phyloP scores from a whole-genome alignment of 1,140 invertebrate species.

The Pomacea maculata region DNA sequence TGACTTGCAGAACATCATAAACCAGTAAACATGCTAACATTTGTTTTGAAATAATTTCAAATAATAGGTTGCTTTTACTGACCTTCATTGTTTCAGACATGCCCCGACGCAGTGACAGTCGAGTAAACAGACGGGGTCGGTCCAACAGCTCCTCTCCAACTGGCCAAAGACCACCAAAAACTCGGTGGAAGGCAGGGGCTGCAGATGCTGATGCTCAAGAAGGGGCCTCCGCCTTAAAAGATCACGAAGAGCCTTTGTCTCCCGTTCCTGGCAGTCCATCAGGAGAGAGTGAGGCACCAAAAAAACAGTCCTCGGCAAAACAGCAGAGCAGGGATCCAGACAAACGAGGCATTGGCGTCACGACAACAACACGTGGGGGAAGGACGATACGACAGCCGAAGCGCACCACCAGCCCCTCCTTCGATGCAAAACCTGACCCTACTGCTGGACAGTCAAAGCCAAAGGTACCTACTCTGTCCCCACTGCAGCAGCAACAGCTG shows the following conservation, averaged over 20 bases:
- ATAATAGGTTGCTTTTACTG: no score
- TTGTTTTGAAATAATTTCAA: no score
- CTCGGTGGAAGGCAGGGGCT: conserved; percentile 10
- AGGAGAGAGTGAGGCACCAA: not conserved
- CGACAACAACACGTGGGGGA: conserved; percentile 27
- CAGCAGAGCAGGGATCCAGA: not conserved
- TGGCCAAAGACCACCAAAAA: conserved; percentile 12
- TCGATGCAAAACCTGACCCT: not conserved
- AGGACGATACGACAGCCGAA: conserved; percentile 26
- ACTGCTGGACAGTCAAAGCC: conserved; percentile 4
- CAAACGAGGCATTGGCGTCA: conserved; percentile 3
- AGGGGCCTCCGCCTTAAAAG: conserved; percentile 31
- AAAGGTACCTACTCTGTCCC: not conserved
- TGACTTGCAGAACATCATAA: no score
- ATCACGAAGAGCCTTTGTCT: conserved; percentile 24
- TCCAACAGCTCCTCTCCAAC: conserved; percentile 33
- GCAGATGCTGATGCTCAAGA: conserved; percentile 23
- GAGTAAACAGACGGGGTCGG: conserved; percentile 18
- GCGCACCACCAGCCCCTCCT: conserved; percentile 4
- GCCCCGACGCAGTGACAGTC: conserved; percentile 27
- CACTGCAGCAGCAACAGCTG: not conserved
- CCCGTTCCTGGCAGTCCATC: not conserved
- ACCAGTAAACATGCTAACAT: no score
- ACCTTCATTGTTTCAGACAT: conserved; percentile 8
- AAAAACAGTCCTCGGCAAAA: not conserved